Conservation (phyloP, 1,140 invertebrate genomes). For the Sitobion miscanthi region DNA sequence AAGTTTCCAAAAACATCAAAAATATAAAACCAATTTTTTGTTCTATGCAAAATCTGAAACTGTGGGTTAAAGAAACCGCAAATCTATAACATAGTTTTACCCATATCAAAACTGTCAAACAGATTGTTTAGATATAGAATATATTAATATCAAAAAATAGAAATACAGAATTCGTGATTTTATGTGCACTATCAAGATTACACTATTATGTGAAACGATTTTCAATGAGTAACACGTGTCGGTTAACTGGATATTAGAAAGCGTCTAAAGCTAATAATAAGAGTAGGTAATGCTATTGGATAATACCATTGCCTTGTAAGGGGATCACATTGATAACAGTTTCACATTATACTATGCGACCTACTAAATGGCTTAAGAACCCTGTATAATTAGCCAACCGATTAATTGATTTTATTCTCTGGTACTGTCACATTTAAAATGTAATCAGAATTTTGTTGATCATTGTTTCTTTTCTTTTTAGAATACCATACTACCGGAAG, state of each 20-base stretch:
- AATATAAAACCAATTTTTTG: neutral
- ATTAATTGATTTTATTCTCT: slow-evolving; percentile 33
- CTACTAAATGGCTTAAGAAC: slow-evolving; percentile 29
- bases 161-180: neutral
- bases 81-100: neutral
- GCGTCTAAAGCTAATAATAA: slow-evolving; percentile 21
- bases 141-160: neutral
- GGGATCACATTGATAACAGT: slow-evolving; percentile 23
- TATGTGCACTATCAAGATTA: neutral
- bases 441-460: neutral
- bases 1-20: neutral
- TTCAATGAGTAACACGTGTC: slow-evolving; percentile 23
- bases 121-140: neutral
- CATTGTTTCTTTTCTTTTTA: slow-evolving; percentile 65
- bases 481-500: slow-evolving; percentile 89
- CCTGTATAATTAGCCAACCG: slow-evolving; percentile 10
- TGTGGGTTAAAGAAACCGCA: neutral
- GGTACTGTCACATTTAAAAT: slow-evolving; percentile 1
- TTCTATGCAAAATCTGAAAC: neutral
- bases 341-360: slow-evolving; percentile 30
- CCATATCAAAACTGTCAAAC: neutral
- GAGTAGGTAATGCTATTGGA: slow-evolving; percentile 19
- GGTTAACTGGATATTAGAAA: slow-evolving; percentile 31
- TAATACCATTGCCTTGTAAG: slow-evolving; percentile 15
- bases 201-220: neutral